phyloP scores from a whole-genome alignment of 2,888 invertebrate genomes.

The Drosophila macrospina region DNA sequence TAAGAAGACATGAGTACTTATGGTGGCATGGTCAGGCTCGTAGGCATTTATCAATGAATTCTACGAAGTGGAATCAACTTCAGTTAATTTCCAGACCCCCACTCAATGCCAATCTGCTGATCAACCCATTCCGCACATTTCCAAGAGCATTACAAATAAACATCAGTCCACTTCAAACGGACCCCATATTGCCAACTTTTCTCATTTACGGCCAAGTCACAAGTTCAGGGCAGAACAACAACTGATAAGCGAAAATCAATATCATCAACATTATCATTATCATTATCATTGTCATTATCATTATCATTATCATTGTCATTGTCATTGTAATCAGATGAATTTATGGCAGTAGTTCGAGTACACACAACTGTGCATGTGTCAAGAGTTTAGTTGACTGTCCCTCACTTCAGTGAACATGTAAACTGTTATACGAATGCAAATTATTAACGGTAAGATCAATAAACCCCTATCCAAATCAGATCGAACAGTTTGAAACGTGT shows the following conservation, averaged over 20 bases:
- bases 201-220: conserved; percentile 5
- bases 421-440: conserved; percentile 16
- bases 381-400: conserved; percentile 10
- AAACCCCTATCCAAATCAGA: conserved; percentile 26
- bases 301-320: conserved; percentile 4
- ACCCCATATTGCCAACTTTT: conserved; percentile 7
- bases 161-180: conserved; percentile 1
- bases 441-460: conserved; percentile 25
- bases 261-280: conserved; percentile 13
- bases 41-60: conserved; percentile 7
- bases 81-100: conserved; percentile 28
- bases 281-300: conserved; percentile 3
- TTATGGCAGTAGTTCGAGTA: conserved; percentile 11
- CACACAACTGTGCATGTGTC: not conserved
- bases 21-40: conserved; percentile 5
- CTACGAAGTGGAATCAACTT: conserved; percentile 6
- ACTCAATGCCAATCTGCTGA: not conserved
- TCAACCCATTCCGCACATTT: not conserved
- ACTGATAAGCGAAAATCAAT: conserved; percentile 29
- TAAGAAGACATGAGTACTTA: not conserved
- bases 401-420: conserved; percentile 12
- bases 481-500: conserved; percentile 18
- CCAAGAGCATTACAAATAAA: conserved; percentile 5
- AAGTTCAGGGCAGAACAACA: conserved; percentile 25
- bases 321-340: not conserved